Base-by-base conservation (phyloP, 2,113 vertebrate species). In the Furnarius figulus region DNA sequence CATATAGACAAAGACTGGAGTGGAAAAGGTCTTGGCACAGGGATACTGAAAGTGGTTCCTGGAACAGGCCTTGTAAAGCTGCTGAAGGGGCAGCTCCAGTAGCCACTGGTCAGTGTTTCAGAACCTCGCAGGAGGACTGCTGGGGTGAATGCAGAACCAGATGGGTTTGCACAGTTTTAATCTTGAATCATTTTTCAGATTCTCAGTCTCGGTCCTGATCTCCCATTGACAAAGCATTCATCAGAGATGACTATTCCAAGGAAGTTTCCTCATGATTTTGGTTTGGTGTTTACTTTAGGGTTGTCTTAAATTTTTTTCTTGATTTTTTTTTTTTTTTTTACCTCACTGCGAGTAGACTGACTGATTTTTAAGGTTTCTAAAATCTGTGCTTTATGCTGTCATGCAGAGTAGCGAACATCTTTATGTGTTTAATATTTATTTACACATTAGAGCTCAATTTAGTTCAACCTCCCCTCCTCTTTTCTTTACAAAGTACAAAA, bases 401-500 rank as follows among this genome's bases (percentile, higher is more conserved):
- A 31, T 39, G 24, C 67, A 63, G 17, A 77, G 30, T 55, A 77
- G 27, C 6, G 9, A 86, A 33, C 11, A 10, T 81, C 86, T 89
- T 68, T 71, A 42, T 89, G 44, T 67, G n/a, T n/a, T 58, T 77
- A 58, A 58, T 74, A 63, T 35, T 67, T 50, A 27, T 89, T 92
- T 37, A 35, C 17, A 40, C 9, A 17, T 44, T 33, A 67, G 46
- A 80, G 2, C 70, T 89, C 56, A 85, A 67, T 87, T 33, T 84
- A 55, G 61, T 49, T 77, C 61, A 58, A 4, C 30, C 5, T 66
- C 27, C 12, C 80, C 22, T 78, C 16, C 15, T 42, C 13, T 87
- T 93, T 82, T 50, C 44, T 70, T 80, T 50, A 70, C 2, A 8
- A 66, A 74, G 23, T 85, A 73, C 47, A 59, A 24, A 89, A 80